phyloP scores from a whole-genome alignment of 1,140 invertebrate species.

The Coenobita brevimanus region DNA sequence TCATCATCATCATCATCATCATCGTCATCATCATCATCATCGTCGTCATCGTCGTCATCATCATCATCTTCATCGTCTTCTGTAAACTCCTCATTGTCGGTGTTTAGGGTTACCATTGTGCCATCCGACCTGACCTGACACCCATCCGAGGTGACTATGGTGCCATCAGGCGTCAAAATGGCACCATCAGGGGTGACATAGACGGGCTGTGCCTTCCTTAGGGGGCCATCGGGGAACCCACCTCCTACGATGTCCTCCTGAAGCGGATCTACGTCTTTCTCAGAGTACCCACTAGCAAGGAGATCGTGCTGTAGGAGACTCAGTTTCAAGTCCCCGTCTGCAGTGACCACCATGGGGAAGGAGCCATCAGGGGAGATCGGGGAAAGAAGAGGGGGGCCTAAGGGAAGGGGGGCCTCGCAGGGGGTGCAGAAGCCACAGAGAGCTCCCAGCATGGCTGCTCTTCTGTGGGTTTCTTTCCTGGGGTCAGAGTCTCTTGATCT shows the following conservation, averaged over 20 bases:
- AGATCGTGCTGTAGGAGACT: slow-evolving; percentile 40
- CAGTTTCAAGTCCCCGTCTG: slow-evolving; percentile 28
- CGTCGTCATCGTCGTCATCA: neutral
- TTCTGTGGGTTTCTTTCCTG: too few relatives aligned
- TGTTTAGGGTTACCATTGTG: slow-evolving; percentile 23
- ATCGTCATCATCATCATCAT: neutral
- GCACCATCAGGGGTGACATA: slow-evolving; percentile 44
- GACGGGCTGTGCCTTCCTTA: slow-evolving; percentile 35
- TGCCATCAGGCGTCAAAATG: slow-evolving; percentile 48
- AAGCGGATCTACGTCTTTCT: neutral
- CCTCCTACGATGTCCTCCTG: neutral
- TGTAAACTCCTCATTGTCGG: neutral
- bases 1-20: neutral
- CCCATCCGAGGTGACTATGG: slow-evolving; percentile 47
- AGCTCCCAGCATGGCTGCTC: slow-evolving; percentile 45
- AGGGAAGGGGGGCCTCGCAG: slow-evolving; percentile 47
- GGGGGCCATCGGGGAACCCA: neutral
- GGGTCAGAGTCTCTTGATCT: too few relatives aligned
- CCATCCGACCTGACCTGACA: slow-evolving; percentile 45
- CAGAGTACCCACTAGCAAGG: slow-evolving; percentile 19
- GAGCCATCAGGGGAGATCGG: slow-evolving; percentile 40
- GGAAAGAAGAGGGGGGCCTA: neutral
- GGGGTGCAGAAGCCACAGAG: slow-evolving; percentile 56
- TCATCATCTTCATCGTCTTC: neutral
- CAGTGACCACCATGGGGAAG: slow-evolving; percentile 55